Base-by-base conservation (phyloP, 2,888 invertebrate genomes). In the Teleogryllus oceanicus region DNA sequence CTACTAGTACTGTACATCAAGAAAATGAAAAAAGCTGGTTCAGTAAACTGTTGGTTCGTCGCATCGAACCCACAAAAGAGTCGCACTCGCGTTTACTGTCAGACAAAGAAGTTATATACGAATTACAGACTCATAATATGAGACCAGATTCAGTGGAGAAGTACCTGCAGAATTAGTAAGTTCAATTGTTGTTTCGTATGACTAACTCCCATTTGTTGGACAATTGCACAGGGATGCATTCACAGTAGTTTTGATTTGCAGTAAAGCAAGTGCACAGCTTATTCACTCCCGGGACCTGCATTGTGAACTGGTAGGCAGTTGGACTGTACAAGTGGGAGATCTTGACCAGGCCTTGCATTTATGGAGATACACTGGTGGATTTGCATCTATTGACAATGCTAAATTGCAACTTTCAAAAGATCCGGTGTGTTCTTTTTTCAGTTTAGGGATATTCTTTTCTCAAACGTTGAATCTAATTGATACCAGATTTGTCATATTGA, bases 341-440 rank as follows among this genome's bases (percentile, higher is more conserved):
- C 94, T 98, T 89, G 99, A 99, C 89, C 99, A 99, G 88, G 96
- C 94, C 21, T 89, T 99, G 82, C 98, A 99, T 87, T 89, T 99
- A 80, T 99, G 98, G 98, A 93, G 94, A 85, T 98, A 96, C 86
- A 94, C 93, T 16, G 96, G 97, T 78, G 99, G 99, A 37, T 99
- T 96, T 85, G 92, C 94, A 85, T 92, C 93, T 84, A 93, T 96
- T 84, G 96, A 96, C 88, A 90, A 91, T 84, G 93, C 94, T 50
- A 93, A 94, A 85, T 89, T 90, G 83, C 87, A 93, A 82, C 90
- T 95, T 78, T 90, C 88, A 83, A 89, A 91, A 84, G 93, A 94
- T 87, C 87, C 90, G 85, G 95, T 94, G 87, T 85, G 84, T 79
- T 76, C n/a, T 37, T 37, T 37, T 37, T 37, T 8, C 37, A 49